Conservation (phyloP, 2,888 invertebrate species). For the Euproctis similis region DNA sequence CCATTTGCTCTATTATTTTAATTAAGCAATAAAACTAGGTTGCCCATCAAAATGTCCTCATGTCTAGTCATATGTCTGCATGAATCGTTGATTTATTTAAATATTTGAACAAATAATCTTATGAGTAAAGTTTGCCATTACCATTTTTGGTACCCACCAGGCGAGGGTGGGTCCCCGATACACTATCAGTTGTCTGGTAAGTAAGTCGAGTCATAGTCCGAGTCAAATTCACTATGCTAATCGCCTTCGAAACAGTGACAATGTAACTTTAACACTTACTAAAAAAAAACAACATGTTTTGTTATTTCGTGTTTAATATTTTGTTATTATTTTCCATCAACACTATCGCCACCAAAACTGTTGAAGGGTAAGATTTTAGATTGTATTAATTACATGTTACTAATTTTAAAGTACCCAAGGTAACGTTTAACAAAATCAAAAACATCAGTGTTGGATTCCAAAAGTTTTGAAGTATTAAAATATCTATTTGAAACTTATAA, state of each 20-base stretch:
- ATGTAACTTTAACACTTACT: constrained; percentile 33
- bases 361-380: constrained; percentile 54
- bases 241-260: constrained; percentile 21
- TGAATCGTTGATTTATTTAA: constrained; percentile 16
- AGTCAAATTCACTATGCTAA: constrained; percentile 42
- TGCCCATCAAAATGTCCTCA: constrained; percentile 3
- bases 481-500: too few species aligned
- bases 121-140: constrained; percentile 50
- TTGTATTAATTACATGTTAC: too few species aligned
- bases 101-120: constrained; percentile 50
- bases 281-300: constrained; percentile 58
- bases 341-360: constrained; percentile 45
- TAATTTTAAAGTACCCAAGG: too few species aligned
- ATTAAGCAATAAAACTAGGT: constrained; percentile 1
- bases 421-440: too few species aligned
- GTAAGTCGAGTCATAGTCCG: constrained; percentile 40
- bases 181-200: constrained; percentile 27
- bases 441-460: too few species aligned
- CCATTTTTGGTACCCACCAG: constrained; percentile 48
- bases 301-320: constrained; percentile 43
- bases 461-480: too few species aligned
- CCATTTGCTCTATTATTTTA: not conserved
- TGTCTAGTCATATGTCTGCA: too few species aligned
- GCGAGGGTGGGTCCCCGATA: constrained; percentile 54
- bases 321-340: constrained; percentile 42